Evolutionary conservation across 1,140 invertebrate species (phyloP).

Genomic region (Sarcophaga bullata): DNA sequence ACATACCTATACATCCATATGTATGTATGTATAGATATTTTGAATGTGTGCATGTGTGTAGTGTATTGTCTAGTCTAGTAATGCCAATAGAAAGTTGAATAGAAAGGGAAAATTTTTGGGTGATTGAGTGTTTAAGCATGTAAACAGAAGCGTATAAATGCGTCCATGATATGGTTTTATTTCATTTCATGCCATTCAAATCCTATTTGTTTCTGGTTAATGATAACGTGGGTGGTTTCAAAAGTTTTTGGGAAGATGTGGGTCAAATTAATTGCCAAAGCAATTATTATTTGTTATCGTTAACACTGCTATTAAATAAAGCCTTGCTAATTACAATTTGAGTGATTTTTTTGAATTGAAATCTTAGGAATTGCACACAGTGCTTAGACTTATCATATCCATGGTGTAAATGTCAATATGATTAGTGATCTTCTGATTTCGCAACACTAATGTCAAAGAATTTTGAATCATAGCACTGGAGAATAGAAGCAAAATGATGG

Average conservation of each 20-base stretch:
- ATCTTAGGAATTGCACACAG: too few species aligned
- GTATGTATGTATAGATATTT: background rate
- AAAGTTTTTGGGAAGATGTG: background rate
- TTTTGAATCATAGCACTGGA: too few species aligned
- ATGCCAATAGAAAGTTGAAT: background rate
- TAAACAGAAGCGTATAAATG: background rate
- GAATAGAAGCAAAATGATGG: too few species aligned
- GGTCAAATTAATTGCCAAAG: background rate
- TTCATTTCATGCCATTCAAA: background rate
- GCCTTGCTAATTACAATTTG: too few species aligned
- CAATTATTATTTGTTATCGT: too few species aligned
- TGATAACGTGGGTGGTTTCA: background rate
- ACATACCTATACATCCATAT: background rate
- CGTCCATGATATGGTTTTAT: constrained; percentile 6
- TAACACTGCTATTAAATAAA: too few species aligned
- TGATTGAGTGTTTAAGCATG: constrained; percentile 14
- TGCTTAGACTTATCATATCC: too few species aligned
- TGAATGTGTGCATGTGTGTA: background rate
- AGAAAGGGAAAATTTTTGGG: background rate
- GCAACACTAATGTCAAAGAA: too few species aligned
- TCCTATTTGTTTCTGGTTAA: background rate
- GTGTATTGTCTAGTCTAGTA: background rate
- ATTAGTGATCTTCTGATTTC: too few species aligned
- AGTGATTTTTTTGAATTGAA: too few species aligned
- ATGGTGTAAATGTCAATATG: too few species aligned